These are phyloP conservation scores for Tipula confusa DNA, from an alignment of 2,888 invertebrate genomes.

Conservation along the genomic window DNA sequence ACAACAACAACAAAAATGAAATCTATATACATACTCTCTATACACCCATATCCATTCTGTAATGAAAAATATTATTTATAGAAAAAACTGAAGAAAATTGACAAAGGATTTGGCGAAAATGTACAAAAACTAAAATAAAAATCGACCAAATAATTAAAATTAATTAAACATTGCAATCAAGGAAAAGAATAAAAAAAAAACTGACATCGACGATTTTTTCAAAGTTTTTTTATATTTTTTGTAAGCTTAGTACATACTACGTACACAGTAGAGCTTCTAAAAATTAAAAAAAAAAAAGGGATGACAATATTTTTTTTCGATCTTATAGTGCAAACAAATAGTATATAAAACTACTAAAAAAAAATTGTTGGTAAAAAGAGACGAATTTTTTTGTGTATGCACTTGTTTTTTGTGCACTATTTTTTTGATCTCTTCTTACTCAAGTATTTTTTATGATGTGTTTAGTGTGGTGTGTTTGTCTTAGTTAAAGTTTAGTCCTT, in stretches of 20 bases:
- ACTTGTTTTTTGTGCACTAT: conserved; percentile 4
- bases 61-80: not conserved
- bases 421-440: conserved; percentile 20
- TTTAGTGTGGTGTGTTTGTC: not conserved
- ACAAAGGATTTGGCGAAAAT: conserved; percentile 17
- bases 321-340: conserved; percentile 7
- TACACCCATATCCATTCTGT: not conserved
- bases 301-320: conserved; percentile 8
- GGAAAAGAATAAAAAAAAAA: not conserved
- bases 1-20: not conserved
- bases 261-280: not conserved
- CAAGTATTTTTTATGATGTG: conserved; percentile 8
- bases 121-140: not conserved
- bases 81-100: not conserved
- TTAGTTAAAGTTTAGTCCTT: not conserved
- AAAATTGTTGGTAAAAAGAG: conserved; percentile 12
- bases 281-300: not conserved
- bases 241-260: not conserved
- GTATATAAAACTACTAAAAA: not conserved
- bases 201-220: not conserved
- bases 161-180: conserved; percentile 25
- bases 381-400: conserved; percentile 5
- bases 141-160: conserved; percentile 12
- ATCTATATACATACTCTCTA: not conserved
- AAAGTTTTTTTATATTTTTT: not conserved